Percentiles rank a stretch among this genome's conserved stretches.
These are phyloP conservation scores for Linnaemya vulpina DNA, from an alignment of 2,888 invertebrate genomes.

Conservation along the genomic window DNA sequence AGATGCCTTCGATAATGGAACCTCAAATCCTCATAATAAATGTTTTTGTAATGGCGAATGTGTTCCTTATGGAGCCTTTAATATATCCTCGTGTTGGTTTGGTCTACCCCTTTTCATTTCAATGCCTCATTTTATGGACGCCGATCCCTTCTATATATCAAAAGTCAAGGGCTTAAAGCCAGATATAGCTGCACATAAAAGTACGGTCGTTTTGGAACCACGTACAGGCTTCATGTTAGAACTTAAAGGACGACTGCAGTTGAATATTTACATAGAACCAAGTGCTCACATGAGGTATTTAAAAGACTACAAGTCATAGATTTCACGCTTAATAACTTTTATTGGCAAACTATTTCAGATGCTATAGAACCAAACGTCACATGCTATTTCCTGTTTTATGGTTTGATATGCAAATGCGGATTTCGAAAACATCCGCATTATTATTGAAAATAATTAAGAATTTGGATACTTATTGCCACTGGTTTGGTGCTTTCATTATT, in stretches of 20 bases:
- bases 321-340: not conserved
- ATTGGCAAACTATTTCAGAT: conserved; percentile 66
- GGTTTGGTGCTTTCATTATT: conserved; percentile 71
- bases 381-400: conserved; percentile 77
- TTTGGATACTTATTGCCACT: conserved; percentile 68
- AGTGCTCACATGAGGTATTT: conserved; percentile 86
- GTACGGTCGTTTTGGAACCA: conserved; percentile 89
- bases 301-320: conserved; percentile 78
- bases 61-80: conserved; percentile 89
- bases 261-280: conserved; percentile 88
- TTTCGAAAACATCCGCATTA: conserved; percentile 74
- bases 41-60: conserved; percentile 88
- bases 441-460: conserved; percentile 75
- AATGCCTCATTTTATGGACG: conserved; percentile 92
- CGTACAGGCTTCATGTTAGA: conserved; percentile 89
- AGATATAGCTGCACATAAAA: conserved; percentile 87
- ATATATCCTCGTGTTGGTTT: conserved; percentile 89
- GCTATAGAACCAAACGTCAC: conserved; percentile 74
- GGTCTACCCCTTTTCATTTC: conserved; percentile 92
- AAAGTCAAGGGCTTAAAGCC: conserved; percentile 88
- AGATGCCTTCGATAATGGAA: conserved; percentile 87
- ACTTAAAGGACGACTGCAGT: conserved; percentile 89
- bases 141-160: conserved; percentile 87
- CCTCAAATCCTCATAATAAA: conserved; percentile 85
- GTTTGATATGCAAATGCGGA: conserved; percentile 76